phyloP scores from a whole-genome alignment of 2,888 invertebrate species.

The Apamea monoglypha region DNA sequence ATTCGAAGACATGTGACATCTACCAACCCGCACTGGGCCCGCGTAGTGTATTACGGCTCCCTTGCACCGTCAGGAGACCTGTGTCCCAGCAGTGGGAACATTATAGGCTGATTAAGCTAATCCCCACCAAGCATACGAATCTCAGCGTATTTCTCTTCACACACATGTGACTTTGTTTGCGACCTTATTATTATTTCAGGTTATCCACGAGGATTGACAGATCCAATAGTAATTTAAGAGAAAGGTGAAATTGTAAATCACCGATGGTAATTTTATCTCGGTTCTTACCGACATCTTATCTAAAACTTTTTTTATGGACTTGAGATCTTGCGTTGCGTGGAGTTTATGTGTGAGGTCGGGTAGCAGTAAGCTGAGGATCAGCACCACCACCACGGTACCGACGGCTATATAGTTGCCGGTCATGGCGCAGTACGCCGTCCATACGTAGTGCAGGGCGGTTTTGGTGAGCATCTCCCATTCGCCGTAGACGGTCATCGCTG shows the following conservation, averaged over 20 bases:
- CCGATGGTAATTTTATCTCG: neutral
- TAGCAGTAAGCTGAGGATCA: slow-evolving; percentile 77
- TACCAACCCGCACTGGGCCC: neutral
- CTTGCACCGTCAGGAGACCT: no score
- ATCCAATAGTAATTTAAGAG: neutral
- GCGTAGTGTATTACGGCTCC: no score
- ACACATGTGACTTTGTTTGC: neutral
- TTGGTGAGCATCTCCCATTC: slow-evolving; percentile 47
- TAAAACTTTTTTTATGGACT: slow-evolving; percentile 77
- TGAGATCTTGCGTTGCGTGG: slow-evolving; percentile 75
- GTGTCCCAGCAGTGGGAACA: neutral
- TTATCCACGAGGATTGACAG: neutral
- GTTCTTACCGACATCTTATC: slow-evolving; percentile 76
- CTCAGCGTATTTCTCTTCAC: neutral
- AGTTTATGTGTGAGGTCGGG: slow-evolving; percentile 79
- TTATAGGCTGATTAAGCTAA: neutral
- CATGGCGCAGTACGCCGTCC: slow-evolving; percentile 65
- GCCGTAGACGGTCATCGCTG: neutral
- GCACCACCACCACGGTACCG: slow-evolving; percentile 72
- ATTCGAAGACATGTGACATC: neutral
- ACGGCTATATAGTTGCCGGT: slow-evolving; percentile 72
- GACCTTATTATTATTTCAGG: neutral
- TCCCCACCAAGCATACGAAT: neutral
- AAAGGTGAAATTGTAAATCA: neutral
- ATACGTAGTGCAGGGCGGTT: slow-evolving; percentile 61